Evolutionary conservation across 2,113 vertebrate genomes (phyloP).

Genomic region (Tautogolabrus adspersus): DNA sequence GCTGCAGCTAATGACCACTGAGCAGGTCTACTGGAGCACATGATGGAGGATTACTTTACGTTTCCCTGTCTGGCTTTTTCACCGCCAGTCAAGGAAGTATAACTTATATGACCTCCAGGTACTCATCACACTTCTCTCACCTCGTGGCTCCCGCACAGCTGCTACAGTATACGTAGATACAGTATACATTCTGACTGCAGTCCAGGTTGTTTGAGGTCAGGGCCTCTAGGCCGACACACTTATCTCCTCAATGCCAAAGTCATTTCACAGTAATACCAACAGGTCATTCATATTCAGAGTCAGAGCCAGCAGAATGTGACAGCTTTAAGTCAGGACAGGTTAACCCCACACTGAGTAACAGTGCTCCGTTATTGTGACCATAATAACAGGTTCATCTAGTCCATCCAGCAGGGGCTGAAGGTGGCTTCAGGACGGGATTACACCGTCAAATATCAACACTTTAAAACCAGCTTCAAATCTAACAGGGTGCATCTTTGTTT

Average conservation of each 20-base stretch:
- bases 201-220: conserved; percentile 6
- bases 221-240: not conserved
- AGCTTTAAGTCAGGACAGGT: not conserved
- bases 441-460: conserved; percentile 5
- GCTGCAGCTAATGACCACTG: conserved; percentile 5
- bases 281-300: conserved; percentile 15
- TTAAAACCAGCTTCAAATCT: not conserved
- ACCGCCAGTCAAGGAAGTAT: not conserved
- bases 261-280: not conserved
- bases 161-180: fast-evolving
- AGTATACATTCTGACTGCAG: not conserved
- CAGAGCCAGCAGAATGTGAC: not conserved
- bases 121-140: not conserved
- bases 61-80: conserved; percentile 34
- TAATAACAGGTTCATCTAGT: not conserved
- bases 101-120: not conserved
- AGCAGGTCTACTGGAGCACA: conserved; percentile 37
- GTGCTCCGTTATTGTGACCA: too few relatives aligned
- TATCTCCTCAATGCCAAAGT: not conserved
- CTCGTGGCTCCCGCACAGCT: not conserved
- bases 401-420: not conserved
- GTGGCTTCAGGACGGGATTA: not conserved
- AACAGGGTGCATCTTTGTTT: too few relatives aligned
- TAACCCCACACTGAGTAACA: not conserved
- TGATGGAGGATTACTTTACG: conserved; percentile 29